Percentiles rank a stretch among this genome's conserved stretches.
These are phyloP conservation scores for Dendrolimus houi DNA, from an alignment of 2,888 invertebrate genomes.

Conservation along the genomic window DNA sequence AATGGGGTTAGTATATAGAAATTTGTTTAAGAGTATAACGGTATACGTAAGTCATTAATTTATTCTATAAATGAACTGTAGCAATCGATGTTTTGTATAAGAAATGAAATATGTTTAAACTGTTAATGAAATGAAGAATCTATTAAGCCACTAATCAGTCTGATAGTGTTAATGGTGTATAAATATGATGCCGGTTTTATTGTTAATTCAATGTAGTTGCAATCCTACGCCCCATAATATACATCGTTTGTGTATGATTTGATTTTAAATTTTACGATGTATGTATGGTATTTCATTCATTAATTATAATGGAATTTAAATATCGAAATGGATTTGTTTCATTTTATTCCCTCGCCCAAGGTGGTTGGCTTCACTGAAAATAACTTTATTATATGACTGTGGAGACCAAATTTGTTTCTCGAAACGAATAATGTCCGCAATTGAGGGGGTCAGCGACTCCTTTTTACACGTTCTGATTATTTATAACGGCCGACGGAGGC, in stretches of 20 bases:
- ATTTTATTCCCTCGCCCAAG: constrained; percentile 6
- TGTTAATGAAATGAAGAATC: constrained; percentile 6
- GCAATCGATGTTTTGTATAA: background rate
- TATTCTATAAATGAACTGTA: constrained; percentile 25
- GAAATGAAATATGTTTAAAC: constrained; percentile 5
- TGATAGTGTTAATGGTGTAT: constrained; percentile 11
- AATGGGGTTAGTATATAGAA: constrained; percentile 34
- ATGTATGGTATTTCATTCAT: constrained; percentile 39
- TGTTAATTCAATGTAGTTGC: background rate
- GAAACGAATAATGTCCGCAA: constrained; percentile 33
- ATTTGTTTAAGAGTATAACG: constrained; percentile 7
- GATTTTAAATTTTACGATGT: constrained; percentile 53
- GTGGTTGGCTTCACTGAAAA: constrained; percentile 14
- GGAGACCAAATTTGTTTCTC: background rate
- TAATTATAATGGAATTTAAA: constrained; percentile 54
- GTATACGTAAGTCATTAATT: constrained; percentile 29
- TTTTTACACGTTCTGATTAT: constrained; percentile 60
- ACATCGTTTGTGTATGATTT: constrained; percentile 43
- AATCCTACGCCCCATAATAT: constrained; percentile 19
- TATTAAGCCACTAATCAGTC: constrained; percentile 27
- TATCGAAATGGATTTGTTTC: constrained; percentile 21
- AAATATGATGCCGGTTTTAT: background rate
- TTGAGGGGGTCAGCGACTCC: constrained; percentile 54
- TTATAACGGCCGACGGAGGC: constrained; percentile 59
- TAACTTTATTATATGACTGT: background rate